Base-by-base conservation (phyloP, 2,113 vertebrate genomes). In the Cheirogaleus medius region DNA sequence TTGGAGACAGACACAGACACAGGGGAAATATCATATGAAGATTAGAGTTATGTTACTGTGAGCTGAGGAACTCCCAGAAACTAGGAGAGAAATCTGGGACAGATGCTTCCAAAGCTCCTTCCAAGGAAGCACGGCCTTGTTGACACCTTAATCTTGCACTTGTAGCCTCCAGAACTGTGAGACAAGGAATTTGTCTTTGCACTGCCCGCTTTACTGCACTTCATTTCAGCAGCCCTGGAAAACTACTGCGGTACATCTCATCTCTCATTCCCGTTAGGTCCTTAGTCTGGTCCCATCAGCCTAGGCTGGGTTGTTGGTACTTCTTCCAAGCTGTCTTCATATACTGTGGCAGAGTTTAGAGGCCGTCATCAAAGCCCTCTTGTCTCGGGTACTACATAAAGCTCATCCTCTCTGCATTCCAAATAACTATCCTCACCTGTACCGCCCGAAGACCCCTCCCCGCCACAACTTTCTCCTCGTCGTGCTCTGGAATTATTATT, bases 401-500 rank as follows among this genome's bases (percentile, higher is more conserved):
- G 15, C 42, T 64, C 82, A 47, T 74, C 81, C 47, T 58, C 63
- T 77, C 71, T 58, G 9, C 44, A 11, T 80, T 93, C 74, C 56
- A 82, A 49, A 17, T 64, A 18, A 78, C 32, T 37, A 20, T 87
- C 39, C 42, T 90, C 21, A 17, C 49, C 77, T 92, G 34, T 6
- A 13, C 44, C 66, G 60, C 71, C 71, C 76, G 49, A 6, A 71
- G 1, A 32, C 9, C 0, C 29, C 17, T 34, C 29, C 44, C 73
- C 18, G 17, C 76, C 47, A 10, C n/a, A 85, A 0, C n/a, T 29
- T 56, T n/a, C 27, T 44, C 64, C 54, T 86, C 42, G 12, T 4
- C 77, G 44, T 80, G 76, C 89, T 73, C 64, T 42, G 74, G 39
- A 69, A 84, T 91, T 73, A 94, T 8, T 94, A 29, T 90, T 93